phyloP scores from a whole-genome alignment of 2,888 invertebrate species.

The Criorhina ranunculi region DNA sequence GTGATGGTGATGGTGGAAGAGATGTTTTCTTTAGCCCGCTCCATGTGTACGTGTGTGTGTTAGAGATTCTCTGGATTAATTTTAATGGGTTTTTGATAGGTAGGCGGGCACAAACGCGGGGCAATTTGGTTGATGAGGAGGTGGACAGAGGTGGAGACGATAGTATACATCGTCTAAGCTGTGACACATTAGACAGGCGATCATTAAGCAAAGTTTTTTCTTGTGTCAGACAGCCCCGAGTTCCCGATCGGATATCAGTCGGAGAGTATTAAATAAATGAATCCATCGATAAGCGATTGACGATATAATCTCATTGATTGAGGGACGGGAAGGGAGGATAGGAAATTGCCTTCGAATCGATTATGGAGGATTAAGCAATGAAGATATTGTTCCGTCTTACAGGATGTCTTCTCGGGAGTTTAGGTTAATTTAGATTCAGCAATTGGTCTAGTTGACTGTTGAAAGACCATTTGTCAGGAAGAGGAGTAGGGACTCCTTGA shows the following conservation, averaged over 20 bases:
- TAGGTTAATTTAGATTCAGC: too few relatives aligned
- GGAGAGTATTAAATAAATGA: slow-evolving; percentile 60
- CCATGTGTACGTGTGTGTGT: slow-evolving; percentile 40
- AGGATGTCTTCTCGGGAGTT: too few relatives aligned
- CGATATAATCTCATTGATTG: slow-evolving; percentile 65
- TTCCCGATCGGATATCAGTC: slow-evolving; percentile 26
- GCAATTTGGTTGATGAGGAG: slow-evolving; percentile 48
- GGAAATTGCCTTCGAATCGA: slow-evolving; percentile 54
- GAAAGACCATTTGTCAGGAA: too few relatives aligned
- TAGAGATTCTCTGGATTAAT: slow-evolving; percentile 74
- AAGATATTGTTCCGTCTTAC: slow-evolving; percentile 25
- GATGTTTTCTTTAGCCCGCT: slow-evolving; percentile 21
- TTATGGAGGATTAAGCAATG: slow-evolving; percentile 42
- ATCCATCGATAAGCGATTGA: slow-evolving; percentile 65
- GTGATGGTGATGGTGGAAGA: slow-evolving; percentile 31
- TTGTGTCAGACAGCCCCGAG: slow-evolving; percentile 31
- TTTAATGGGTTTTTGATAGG: slow-evolving; percentile 75
- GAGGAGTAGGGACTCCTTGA: too few relatives aligned
- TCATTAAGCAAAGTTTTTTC: slow-evolving; percentile 58
- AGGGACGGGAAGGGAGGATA: slow-evolving; percentile 2
- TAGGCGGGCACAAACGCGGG: slow-evolving; percentile 58
- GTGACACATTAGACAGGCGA: slow-evolving; percentile 60
- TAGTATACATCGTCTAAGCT: slow-evolving; percentile 30
- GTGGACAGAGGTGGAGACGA: slow-evolving; percentile 61
- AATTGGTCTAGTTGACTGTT: too few relatives aligned